Evolutionary conservation across 2,888 invertebrate species (phyloP), one percentile per base, ranked within the genome.

Genomic region (Vesta saturnalis): DNA sequence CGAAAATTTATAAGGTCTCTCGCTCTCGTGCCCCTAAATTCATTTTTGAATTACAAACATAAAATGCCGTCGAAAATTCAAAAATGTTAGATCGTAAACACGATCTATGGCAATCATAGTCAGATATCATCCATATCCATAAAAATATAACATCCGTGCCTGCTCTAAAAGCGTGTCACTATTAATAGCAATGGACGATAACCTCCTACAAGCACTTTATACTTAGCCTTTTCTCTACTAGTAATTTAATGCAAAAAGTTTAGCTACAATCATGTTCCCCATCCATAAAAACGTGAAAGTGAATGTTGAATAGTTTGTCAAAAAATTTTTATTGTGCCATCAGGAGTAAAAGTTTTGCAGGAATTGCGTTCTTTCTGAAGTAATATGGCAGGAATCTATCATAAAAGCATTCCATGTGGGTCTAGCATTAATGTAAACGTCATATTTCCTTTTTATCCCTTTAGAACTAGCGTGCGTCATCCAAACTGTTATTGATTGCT

Each of bases 321-420:
- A 78, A 78, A 78, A 77, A 65, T 61, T 79, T 78, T 79, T 79
- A 79, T 79, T 79, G 76, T 76, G 71, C 70, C 74, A 71, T 71
- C 68, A 73, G 67, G 74, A 71, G 68, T 74, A 71, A 76, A 78
- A 78, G 73, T 78, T 77, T 77, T 75, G 72, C 67, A 74, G 77
- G 77, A 78, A 78, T 77, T 74, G 77, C 77, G 78, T 77, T 78
- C 78, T 77, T 72, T 77, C 67, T 61, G 49, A 70, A 74, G 76
- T 75, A 78, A 77, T 77, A 77, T 77, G 76, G 76, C 77, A 77
- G 77, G 77, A 80, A 80, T 80, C 78, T 77, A 79, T 79, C 79
- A 79, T 79, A 79, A 80, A 80, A 76, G 79, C 80, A 78, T 79
- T 80, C 79, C 79, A 73, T 74, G 78, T 77, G 77, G 77, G 75